phyloP scores from a whole-genome alignment of 2,888 invertebrate genomes.

The Drosophila kuntzei region DNA sequence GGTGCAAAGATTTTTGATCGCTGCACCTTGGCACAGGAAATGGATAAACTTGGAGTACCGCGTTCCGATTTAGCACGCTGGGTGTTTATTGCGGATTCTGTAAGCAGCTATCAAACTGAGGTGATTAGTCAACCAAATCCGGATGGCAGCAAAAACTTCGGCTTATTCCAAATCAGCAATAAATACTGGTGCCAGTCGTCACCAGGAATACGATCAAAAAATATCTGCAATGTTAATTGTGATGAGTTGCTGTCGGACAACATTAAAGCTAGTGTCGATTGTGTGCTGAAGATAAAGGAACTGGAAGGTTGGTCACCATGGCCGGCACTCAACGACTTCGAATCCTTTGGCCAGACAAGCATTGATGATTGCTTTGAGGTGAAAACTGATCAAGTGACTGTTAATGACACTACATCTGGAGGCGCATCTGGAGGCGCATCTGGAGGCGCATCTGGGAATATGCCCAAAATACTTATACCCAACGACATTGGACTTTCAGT shows the following conservation, averaged over 20 bases:
- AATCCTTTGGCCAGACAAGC: neutral
- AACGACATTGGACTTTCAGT: neutral
- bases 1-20: slow-evolving; percentile 1
- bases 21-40: slow-evolving; percentile 29
- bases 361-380: slow-evolving; percentile 18
- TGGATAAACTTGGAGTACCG: slow-evolving; percentile 14
- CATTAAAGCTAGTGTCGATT: slow-evolving; percentile 9
- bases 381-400: neutral
- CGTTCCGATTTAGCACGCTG: slow-evolving; percentile 1
- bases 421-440: no score
- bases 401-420: neutral
- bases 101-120: neutral
- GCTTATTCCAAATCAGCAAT: slow-evolving; percentile 9
- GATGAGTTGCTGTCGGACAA: slow-evolving; percentile 1
- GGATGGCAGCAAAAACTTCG: neutral
- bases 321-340: neutral
- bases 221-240: slow-evolving; percentile 1
- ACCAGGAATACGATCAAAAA: neutral
- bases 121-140: fast-evolving
- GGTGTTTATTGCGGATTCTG: slow-evolving; percentile 3
- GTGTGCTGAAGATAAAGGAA: neutral
- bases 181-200: slow-evolving; percentile 4
- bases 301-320: slow-evolving; percentile 10
- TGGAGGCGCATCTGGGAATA: neutral
- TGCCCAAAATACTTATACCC: neutral